Conservation (phyloP, 2,888 invertebrate species). For the Lochmaea crataegi region DNA sequence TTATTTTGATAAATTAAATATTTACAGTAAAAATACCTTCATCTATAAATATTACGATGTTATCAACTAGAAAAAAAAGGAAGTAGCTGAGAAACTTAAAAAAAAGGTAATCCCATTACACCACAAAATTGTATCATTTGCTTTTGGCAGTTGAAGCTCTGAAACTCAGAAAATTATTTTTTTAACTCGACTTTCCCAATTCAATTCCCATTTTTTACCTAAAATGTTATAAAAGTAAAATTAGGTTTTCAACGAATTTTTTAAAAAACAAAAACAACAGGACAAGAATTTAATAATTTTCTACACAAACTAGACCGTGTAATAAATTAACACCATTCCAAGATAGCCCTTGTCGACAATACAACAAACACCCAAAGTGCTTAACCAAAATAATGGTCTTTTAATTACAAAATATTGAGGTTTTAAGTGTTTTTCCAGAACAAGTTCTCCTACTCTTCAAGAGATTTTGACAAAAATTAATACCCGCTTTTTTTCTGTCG, state of each 20-base stretch:
- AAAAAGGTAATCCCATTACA: neutral
- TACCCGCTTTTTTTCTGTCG: neutral
- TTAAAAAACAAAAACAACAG: too few species aligned
- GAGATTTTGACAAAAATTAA: too few species aligned
- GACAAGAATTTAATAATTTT: too few species aligned
- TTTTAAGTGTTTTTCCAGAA: too few species aligned
- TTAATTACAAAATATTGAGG: too few species aligned
- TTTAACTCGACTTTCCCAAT: neutral
- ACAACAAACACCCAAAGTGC: too few species aligned
- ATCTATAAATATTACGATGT: conserved; percentile 10
- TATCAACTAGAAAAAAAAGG: neutral
- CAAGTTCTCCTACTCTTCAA: too few species aligned
- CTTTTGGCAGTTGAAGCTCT: neutral
- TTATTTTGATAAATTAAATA: conserved; percentile 36
- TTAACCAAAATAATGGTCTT: too few species aligned
- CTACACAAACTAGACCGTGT: too few species aligned
- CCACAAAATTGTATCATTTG: neutral
- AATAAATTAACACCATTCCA: too few species aligned
- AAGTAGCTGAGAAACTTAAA: neutral
- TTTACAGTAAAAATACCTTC: conserved; percentile 33
- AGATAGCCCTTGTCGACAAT: too few species aligned
- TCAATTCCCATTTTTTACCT: neutral
- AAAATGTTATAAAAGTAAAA: too few species aligned
- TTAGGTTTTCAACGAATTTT: neutral
- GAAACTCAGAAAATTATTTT: neutral